Evolutionary conservation across 2,113 vertebrate species (phyloP), one percentile per base, ranked within the genome.

Genomic region (Piliocolobus tephrosceles): DNA sequence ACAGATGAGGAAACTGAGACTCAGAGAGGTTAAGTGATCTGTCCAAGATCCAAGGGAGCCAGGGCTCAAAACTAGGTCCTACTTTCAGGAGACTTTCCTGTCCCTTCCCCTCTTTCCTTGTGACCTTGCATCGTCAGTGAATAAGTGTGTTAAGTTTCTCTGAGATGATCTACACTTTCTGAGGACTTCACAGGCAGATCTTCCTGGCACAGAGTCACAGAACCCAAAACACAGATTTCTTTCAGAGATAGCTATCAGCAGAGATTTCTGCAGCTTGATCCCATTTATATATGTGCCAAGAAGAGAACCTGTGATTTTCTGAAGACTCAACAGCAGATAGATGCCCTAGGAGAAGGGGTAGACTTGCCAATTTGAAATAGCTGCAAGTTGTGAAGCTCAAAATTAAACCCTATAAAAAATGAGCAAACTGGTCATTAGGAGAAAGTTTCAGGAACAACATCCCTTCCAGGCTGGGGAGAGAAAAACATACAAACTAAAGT

Each of bases 401-500:
- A 87, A n/a, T 84, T 64, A 57, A 0, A 17, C n/a, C 68, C 35
- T 55, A 50, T 94, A 96, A 95, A 86, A 80, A 97, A 73, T 61
- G 20, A 92, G 43, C 68, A 88, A 96, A 52, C 6, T 27, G 58
- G 80, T 94, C 27, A 80, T 50, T 55, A 88, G 75, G 72, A 90
- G 81, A 27, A 90, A 90, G 35, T 79, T 64, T 72, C 18, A 40
- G 64, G 43, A 73, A 79, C 11, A 70, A n/a, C 22, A 17, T 52
- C 80, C 45, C 47, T 79, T 91, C 47, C 9, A 66, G 66, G 73
- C 30, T 1, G 20, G 17, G 50, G 6, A 0, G 5, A 10, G 23
- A 13, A 43, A 83, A 58, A 78, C 4, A 50, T 35, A 75, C 27
- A 45, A 55, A 25, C 73, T 7, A 32, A 78, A 94, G 5, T 32